Evolutionary conservation across 2,113 vertebrate genomes (phyloP).

Genomic region (Peromyscus leucopus): DNA sequence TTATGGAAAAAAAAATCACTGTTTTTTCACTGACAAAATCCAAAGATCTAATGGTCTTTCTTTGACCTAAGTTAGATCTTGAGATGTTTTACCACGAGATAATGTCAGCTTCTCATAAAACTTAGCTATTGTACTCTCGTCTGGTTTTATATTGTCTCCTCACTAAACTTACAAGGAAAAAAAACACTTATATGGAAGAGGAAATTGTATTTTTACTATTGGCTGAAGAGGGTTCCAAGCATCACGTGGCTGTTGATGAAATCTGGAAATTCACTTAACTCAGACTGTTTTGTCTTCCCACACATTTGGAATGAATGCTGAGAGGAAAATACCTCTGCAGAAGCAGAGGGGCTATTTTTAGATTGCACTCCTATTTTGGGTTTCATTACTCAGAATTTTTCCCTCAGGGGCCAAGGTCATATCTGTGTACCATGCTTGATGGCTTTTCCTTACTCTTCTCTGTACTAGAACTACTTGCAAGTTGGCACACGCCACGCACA

Average conservation of each 20-base stretch:
- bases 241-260: slow-evolving; percentile 66
- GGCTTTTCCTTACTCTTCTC: slow-evolving; percentile 66
- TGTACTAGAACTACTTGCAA: slow-evolving; percentile 60
- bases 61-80: slow-evolving; percentile 42
- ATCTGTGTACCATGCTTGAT: slow-evolving; percentile 58
- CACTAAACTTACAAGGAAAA: not conserved
- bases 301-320: slow-evolving; percentile 60
- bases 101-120: slow-evolving; percentile 55
- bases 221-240: slow-evolving; percentile 49
- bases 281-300: slow-evolving; percentile 72
- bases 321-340: slow-evolving; percentile 70
- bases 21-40: slow-evolving; percentile 61
- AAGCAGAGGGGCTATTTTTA: slow-evolving; percentile 80
- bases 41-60: slow-evolving; percentile 54
- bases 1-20: slow-evolving; percentile 51
- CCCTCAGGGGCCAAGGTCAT: slow-evolving; percentile 35
- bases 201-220: slow-evolving; percentile 61
- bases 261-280: slow-evolving; percentile 80
- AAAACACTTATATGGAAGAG: slow-evolving; percentile 15
- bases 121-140: slow-evolving; percentile 51
- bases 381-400: slow-evolving; percentile 69
- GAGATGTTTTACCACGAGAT: slow-evolving; percentile 62
- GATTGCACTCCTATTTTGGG: slow-evolving; percentile 77
- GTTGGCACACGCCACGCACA: not conserved
- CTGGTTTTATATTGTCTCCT: not conserved